Base-by-base conservation (phyloP, 2,797 vertebrate species). In the Etheostoma nigrum region DNA sequence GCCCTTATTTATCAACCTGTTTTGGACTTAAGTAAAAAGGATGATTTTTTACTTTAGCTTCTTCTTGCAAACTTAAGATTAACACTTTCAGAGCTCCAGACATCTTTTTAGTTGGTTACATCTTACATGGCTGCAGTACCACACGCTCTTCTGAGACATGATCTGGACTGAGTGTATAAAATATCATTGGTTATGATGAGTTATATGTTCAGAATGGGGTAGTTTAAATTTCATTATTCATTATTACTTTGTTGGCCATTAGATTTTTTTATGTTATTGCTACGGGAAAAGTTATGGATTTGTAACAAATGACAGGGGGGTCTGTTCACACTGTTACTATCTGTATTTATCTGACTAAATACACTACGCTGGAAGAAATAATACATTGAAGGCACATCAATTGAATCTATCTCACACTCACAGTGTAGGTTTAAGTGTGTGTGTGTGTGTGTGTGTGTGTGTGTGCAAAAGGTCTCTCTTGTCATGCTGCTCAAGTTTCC, bases 401-500 rank as follows among this genome's bases (percentile, higher is more conserved):
- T 53, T 49, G 7, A 42, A 61, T 78, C 1, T 4, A 25, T 72
- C 60, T 58, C 36, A 15, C 45, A 45, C 19, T 74, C 14, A 30
- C 12, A 16, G 6, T 4, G 7, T 54, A 2, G 25, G 27, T 59
- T 69, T 58, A 64, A 45, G 5, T 72, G 49, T 58, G 67, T 63
- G 54, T 59, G 27, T 67, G 44, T 19, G 1, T 27, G 14, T 71
- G 11, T 63, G 12, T 23, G 6, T 42, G 62, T 53, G 23, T 52
- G 72, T 25, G 60, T 12, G 19, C 13, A 36, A 40, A 40, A 40
- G 51, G 78, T 61, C 64, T 73, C 68, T 79, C 72, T 72, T 74
- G 67, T 82, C 49, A 49, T 55, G 67, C 81, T 55, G 47, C 80
- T 93, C 89, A 86, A 44, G 80, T 90, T 88, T 88, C 89, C 85